These are phyloP conservation scores for Eupelmus urozonus DNA, from an alignment of 2,888 invertebrate genomes.

Conservation along the genomic window DNA sequence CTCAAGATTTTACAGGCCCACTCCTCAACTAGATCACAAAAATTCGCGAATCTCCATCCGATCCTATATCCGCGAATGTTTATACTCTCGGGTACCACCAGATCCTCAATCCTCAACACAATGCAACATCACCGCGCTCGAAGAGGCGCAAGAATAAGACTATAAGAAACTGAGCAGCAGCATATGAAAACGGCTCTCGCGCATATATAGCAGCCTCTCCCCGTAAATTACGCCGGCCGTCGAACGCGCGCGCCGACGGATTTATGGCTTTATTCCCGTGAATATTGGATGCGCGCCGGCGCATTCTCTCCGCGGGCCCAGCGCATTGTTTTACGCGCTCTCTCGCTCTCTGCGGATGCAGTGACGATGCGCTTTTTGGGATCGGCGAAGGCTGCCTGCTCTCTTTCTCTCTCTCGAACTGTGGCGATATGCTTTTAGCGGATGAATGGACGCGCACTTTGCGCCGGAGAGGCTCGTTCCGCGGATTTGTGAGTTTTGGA, in stretches of 20 bases:
- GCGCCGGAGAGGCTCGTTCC: too few species aligned
- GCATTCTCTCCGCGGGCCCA: too few species aligned
- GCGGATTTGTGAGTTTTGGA: too few species aligned
- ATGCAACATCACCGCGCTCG: too few species aligned
- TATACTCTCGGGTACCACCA: too few species aligned
- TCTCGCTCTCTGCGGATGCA: background rate
- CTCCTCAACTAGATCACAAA: too few species aligned
- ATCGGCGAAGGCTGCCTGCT: background rate
- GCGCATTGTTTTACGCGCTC: background rate
- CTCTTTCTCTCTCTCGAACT: too few species aligned
- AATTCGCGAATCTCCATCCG: too few species aligned
- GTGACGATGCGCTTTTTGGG: conserved; percentile 6
- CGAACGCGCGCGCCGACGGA: conserved; percentile 19
- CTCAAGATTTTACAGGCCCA: too few species aligned
- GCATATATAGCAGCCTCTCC: background rate
- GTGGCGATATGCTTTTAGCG: conserved; percentile 31
- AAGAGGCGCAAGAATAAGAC: background rate
- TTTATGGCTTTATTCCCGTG: conserved; percentile 54
- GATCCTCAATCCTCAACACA: too few species aligned
- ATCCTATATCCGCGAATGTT: too few species aligned
- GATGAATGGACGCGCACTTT: conserved; percentile 14
- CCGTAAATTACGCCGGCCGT: conserved; percentile 22
- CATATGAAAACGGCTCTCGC: background rate
- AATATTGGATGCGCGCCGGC: conserved; percentile 30
- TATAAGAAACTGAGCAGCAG: background rate